Percentiles rank a stretch among this genome's conserved stretches.
Evolutionary conservation across 2,797 vertebrate genomes (phyloP).

Genomic region (Pelodytes ibericus): DNA sequence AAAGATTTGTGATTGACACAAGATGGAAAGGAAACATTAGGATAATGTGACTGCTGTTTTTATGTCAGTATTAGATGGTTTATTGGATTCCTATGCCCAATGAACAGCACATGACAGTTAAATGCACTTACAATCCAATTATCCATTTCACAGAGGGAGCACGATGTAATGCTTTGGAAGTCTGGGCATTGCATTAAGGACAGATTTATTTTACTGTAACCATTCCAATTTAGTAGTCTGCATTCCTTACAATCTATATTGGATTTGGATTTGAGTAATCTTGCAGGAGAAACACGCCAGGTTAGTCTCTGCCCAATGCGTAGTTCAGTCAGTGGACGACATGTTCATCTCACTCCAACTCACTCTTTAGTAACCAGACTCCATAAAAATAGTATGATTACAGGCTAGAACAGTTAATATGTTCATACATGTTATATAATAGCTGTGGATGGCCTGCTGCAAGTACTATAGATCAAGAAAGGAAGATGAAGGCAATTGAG

Average conservation of each 20-base stretch:
- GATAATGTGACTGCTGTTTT: neutral
- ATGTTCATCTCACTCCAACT: too few relatives aligned
- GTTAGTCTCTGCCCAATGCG: too few relatives aligned
- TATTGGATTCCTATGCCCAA: neutral
- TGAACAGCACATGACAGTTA: constrained; percentile 9
- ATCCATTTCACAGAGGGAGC: neutral
- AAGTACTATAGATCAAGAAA: too few relatives aligned
- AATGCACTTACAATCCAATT: constrained; percentile 14
- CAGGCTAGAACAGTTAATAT: too few relatives aligned
- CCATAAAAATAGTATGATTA: too few relatives aligned
- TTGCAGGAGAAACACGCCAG: too few relatives aligned
- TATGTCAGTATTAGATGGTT: neutral
- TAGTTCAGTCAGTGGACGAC: too few relatives aligned
- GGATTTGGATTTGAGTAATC: too few relatives aligned
- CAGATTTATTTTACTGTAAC: neutral
- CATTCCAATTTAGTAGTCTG: neutral
- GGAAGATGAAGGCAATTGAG: too few relatives aligned
- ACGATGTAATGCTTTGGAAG: neutral
- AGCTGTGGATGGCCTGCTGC: too few relatives aligned
- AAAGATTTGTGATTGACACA: constrained; percentile 52
- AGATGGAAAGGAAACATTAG: neutral
- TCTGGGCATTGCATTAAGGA: neutral
- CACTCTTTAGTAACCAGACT: too few relatives aligned
- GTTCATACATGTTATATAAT: too few relatives aligned
- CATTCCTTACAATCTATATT: neutral